Conservation (phyloP, 1,140 invertebrate species). For the Drosophila virilis region DNA sequence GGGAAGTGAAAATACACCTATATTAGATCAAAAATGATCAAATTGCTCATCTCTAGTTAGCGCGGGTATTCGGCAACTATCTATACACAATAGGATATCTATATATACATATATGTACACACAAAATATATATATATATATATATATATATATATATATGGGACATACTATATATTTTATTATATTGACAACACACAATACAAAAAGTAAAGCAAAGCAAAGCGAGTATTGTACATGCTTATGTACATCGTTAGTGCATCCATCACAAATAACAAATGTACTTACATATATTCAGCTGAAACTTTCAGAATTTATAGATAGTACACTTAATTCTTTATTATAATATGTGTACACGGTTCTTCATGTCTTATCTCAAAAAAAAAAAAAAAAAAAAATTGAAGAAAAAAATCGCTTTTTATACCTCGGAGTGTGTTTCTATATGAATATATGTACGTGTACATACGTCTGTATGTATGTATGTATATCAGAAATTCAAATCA, state of each 20-base stretch:
- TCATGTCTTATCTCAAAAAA: background rate
- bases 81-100: background rate
- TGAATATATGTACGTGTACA: conserved; percentile 24
- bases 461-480: conserved; percentile 27
- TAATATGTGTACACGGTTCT: background rate
- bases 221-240: background rate
- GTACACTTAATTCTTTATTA: background rate
- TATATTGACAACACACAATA: conserved; percentile 30
- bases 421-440: conserved; percentile 60
- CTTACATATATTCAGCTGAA: conserved; percentile 17
- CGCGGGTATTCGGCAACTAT: conserved; percentile 23
- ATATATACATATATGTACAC: background rate
- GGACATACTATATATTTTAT: background rate
- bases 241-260: conserved; percentile 1
- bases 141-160: conserved; percentile 5
- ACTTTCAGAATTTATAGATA: conserved; percentile 11
- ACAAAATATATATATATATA: background rate
- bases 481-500: background rate
- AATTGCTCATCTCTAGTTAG: conserved; percentile 38
- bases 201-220: background rate
- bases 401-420: conserved; percentile 54
- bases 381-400: background rate
- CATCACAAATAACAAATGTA: background rate
- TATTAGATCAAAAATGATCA: background rate
- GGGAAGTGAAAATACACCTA: background rate